phyloP scores from a whole-genome alignment of 2,113 vertebrate genomes.

The Petrocephalus microphthalmus region DNA sequence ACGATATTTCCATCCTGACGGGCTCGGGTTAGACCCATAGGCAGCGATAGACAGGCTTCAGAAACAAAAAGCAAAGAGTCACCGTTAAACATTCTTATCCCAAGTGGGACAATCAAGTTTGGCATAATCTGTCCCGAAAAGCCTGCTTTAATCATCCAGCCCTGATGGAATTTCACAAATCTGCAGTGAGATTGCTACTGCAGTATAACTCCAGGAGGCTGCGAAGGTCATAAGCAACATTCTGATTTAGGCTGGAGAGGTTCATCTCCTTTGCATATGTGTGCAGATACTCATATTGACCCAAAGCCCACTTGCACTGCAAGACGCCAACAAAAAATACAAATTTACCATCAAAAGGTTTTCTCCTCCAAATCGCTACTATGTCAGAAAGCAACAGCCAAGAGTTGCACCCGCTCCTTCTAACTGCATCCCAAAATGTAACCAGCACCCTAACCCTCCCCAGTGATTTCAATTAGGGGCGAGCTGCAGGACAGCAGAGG shows the following conservation, averaged over 20 bases:
- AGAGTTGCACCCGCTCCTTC: neutral
- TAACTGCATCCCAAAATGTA: neutral
- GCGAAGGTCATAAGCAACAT: neutral
- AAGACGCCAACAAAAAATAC: neutral
- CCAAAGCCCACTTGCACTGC: neutral
- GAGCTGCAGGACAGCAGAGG: neutral
- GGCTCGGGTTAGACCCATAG: neutral
- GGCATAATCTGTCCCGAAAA: conserved; percentile 37
- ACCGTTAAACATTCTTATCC: conserved; percentile 16
- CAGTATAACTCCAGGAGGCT: neutral
- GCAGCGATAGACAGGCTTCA: neutral
- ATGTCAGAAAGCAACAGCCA: neutral
- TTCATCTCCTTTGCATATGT: neutral
- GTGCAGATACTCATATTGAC: neutral
- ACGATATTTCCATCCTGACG: neutral
- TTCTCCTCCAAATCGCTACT: neutral
- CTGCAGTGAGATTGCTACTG: conserved; percentile 23
- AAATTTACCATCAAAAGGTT: neutral
- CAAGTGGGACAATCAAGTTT: conserved; percentile 29
- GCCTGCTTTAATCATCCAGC: conserved; percentile 36
- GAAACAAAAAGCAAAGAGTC: neutral
- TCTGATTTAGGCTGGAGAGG: neutral
- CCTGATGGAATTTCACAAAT: conserved; percentile 40
- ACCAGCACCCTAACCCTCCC: neutral
- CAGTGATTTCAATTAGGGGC: neutral